Base-by-base conservation (phyloP, 2,113 vertebrate species). In the Hoplias malabaricus region DNA sequence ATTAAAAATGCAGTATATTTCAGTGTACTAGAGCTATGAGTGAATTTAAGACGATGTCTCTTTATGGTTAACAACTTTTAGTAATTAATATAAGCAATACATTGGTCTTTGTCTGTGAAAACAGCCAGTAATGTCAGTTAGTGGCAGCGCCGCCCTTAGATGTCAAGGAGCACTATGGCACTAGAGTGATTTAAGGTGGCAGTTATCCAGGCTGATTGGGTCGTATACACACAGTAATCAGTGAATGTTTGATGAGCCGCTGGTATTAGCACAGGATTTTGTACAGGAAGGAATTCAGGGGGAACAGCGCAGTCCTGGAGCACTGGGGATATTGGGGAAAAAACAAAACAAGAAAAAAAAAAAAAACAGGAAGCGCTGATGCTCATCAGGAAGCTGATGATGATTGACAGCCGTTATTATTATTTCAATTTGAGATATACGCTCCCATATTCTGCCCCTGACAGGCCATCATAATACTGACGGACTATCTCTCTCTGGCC, bases 361-460 rank as follows among this genome's bases (percentile, higher is more conserved):
- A 83, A 83, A 53, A 73, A 42, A 11, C 73, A 62, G 68, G 61
- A 83, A 79, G 59, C 66, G 19, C 70, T 36, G 66, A 65, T 50
- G 69, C 73, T 83, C 82, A 73, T 83, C 82, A 77, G 73, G 69
- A 77, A 54, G 69, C 57, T 80, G 75, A 84, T 84, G 80, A 82
- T 84, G 84, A 86, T 70, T 80, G 84, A 82, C 82, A 80, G 65
- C 48, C 63, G 57, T 86, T 77, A 82, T 86, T 86, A 84, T 82
- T 83, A 83, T 80, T 83, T 77, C 82, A 83, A 80, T 83, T 75
- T 83, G 73, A 80, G 69, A 80, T 80, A 83, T 77, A 73, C 62
- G 50, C 73, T 69, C 80, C 69, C 78, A 73, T 75, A 83, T 80
- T 83, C 73, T 77, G 27, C 27, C 2, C 27, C 62, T 80, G 82